Evolutionary conservation across 1,140 invertebrate species (phyloP).

Genomic region (Orussus abietinus): DNA sequence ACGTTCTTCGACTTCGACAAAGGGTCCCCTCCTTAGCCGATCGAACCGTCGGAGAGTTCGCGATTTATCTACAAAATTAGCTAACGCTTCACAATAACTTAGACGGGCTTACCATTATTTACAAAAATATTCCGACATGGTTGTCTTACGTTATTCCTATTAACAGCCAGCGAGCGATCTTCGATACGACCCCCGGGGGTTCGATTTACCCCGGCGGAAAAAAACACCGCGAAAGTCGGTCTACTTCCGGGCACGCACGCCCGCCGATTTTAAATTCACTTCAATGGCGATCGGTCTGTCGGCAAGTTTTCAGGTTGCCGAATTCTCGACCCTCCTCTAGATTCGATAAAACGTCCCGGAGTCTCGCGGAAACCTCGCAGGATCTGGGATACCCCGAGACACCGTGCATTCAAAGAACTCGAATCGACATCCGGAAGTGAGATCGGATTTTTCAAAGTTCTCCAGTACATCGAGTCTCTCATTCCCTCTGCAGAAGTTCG

Average conservation of each 20-base stretch:
- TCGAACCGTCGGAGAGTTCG: no score
- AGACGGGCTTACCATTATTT: conserved; percentile 23
- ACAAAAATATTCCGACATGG: conserved; percentile 8
- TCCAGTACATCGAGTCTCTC: conserved; percentile 10
- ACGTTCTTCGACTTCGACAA: no score
- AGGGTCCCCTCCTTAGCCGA: no score
- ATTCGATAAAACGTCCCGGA: conserved; percentile 21
- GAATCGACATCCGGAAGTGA: background rate
- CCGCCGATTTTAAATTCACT: no score
- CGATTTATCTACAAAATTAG: conserved; percentile 16
- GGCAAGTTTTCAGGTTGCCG: background rate
- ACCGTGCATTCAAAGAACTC: background rate
- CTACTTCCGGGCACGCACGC: no score
- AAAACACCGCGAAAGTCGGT: no score
- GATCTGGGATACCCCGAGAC: conserved; percentile 11
- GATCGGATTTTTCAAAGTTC: conserved; percentile 3
- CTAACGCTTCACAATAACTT: conserved; percentile 28
- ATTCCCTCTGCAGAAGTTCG: conserved; percentile 54
- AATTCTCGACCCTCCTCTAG: conserved; percentile 1
- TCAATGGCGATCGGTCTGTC: no score
- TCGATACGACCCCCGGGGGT: no score
- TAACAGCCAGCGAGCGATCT: no score
- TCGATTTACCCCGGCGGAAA: no score
- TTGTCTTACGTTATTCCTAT: background rate
- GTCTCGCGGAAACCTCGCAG: conserved; percentile 18